A percentile compares a stretch with the other conserved stretches of the same genome.
Evolutionary conservation across 2,888 invertebrate genomes (phyloP).

Genomic region (Gari tellinella): DNA sequence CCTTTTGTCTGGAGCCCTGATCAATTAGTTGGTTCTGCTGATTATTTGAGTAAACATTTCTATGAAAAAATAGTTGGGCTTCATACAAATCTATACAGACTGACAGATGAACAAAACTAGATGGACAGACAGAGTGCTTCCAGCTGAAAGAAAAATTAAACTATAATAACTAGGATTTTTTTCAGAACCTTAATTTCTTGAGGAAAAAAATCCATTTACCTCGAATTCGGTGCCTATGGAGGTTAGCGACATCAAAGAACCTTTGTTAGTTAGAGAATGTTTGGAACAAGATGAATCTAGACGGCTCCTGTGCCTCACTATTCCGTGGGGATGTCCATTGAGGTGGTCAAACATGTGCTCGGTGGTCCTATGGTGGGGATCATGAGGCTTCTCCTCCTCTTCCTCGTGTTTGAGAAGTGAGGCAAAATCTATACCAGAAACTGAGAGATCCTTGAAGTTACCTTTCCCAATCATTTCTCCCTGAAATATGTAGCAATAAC

Average conservation of each 20-base stretch:
- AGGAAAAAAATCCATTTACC: conserved; percentile 53
- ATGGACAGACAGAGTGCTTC: too few species aligned
- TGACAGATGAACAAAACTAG: too few species aligned
- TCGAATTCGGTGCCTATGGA: conserved; percentile 74
- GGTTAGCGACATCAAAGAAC: conserved; percentile 71
- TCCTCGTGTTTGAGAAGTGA: conserved; percentile 77
- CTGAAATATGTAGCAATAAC: too few species aligned
- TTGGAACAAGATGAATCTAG: conserved; percentile 47
- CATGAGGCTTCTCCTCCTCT: conserved; percentile 36
- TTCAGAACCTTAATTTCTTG: too few species aligned
- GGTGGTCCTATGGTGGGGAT: background rate
- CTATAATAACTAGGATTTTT: too few species aligned
- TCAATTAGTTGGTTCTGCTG: too few species aligned
- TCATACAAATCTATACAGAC: too few species aligned
- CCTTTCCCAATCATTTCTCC: conserved; percentile 80
- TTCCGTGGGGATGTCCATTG: conserved; percentile 15
- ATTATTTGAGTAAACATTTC: too few species aligned
- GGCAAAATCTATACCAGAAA: conserved; percentile 80
- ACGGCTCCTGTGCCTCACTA: conserved; percentile 10
- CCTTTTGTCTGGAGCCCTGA: too few species aligned
- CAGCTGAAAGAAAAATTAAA: too few species aligned
- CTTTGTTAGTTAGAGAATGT: conserved; percentile 53
- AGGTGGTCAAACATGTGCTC: conserved; percentile 15
- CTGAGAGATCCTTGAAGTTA: conserved; percentile 79
- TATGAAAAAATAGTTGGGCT: too few species aligned